Percentiles rank a stretch among this genome's conserved stretches.
phyloP scores from a whole-genome alignment of 2,113 vertebrate genomes.

The Prietella phreatophila region DNA sequence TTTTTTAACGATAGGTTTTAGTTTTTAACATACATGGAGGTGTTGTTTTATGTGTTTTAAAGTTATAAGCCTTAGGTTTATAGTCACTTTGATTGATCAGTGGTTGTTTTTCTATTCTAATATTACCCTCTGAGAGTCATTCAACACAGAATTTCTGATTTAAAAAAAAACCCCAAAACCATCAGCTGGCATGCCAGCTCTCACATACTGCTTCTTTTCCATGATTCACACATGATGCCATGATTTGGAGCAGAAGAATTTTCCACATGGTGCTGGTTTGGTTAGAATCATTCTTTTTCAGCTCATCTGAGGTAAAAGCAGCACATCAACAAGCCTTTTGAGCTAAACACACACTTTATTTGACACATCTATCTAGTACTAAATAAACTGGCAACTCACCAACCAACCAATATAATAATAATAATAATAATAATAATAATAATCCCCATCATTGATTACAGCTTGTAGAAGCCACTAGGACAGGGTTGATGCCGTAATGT shows the following conservation, averaged over 20 bases:
- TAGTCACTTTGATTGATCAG: not conserved
- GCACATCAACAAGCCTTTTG: slow-evolving; percentile 35
- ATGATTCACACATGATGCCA: slow-evolving; percentile 49
- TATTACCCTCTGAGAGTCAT: not conserved
- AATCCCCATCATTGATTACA: not conserved
- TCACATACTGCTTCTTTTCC: slow-evolving; percentile 31
- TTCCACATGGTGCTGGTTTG: slow-evolving; percentile 43
- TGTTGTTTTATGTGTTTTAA: not conserved
- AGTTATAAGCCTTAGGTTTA: not conserved
- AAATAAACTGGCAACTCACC: not conserved
- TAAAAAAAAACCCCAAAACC: not conserved
- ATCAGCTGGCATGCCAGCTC: not conserved
- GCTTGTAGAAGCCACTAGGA: not conserved
- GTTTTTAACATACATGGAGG: not conserved
- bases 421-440: not conserved
- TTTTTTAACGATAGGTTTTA: too few relatives aligned
- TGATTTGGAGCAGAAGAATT: slow-evolving; percentile 45
- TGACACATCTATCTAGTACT: not conserved
- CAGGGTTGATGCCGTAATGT: slow-evolving; percentile 13
- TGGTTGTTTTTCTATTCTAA: not conserved
- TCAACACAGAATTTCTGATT: slow-evolving; percentile 13
- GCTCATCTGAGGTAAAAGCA: slow-evolving; percentile 18
- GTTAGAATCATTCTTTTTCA: slow-evolving; percentile 41
- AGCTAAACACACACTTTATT: slow-evolving; percentile 16
- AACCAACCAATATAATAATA: not conserved